These are phyloP conservation scores for Sturmia bella DNA, from an alignment of 2,888 invertebrate species.

Conservation along the genomic window DNA sequence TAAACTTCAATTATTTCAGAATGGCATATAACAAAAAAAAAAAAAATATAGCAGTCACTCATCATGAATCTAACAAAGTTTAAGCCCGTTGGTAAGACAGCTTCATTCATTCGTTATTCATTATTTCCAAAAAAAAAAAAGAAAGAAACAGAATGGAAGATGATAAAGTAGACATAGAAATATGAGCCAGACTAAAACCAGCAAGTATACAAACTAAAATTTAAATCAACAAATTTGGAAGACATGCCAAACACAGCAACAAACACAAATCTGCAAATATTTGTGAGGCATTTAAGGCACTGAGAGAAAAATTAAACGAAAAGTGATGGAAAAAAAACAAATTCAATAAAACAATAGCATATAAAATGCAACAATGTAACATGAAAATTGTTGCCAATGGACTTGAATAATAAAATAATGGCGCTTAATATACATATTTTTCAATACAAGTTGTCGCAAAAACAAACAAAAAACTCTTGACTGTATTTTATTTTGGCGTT, in stretches of 20 bases:
- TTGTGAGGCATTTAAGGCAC: constrained; percentile 1
- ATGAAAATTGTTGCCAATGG: too few species aligned
- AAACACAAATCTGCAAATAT: constrained; percentile 17
- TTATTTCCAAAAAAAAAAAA: constrained; percentile 42
- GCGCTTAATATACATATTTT: too few species aligned
- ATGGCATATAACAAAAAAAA: constrained; percentile 1
- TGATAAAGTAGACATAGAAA: not conserved
- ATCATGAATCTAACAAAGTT: constrained; percentile 48
- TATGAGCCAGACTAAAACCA: constrained; percentile 7
- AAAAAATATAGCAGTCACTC: constrained; percentile 5
- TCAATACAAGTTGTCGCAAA: too few species aligned
- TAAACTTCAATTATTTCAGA: constrained; percentile 54
- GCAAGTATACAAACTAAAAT: constrained; percentile 44
- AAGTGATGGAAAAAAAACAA: not conserved
- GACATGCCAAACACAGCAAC: not conserved
- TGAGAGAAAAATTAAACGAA: constrained; percentile 16
- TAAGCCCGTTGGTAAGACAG: constrained; percentile 57
- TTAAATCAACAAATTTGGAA: constrained; percentile 42
- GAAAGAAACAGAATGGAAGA: constrained; percentile 34
- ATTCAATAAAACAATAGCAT: too few species aligned
- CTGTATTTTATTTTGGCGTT: too few species aligned
- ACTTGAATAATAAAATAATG: too few species aligned
- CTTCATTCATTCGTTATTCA: constrained; percentile 54
- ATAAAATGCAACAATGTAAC: too few species aligned
- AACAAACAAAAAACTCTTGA: too few species aligned